Evolutionary conservation across 2,797 vertebrate genomes (phyloP), one percentile per base, ranked within the genome.

Genomic region (Pantherophis vulpinus): DNA sequence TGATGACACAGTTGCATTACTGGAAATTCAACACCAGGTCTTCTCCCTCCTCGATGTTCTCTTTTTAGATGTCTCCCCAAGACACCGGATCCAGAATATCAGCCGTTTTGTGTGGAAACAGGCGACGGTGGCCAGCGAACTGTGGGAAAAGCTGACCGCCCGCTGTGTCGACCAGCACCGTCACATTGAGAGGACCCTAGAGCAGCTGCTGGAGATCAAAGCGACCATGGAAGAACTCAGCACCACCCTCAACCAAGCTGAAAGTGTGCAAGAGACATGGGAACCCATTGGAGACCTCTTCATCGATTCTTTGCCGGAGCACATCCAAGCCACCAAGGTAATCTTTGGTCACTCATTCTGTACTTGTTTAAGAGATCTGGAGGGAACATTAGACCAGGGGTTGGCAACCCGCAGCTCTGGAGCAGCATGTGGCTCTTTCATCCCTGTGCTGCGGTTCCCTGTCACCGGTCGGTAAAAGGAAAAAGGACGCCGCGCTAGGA

Each of bases 71-170:
- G 97, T 98, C 86, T 99, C 99, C 91, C 99, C 99, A 7, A 98
- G 98, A 91, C 98, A 98, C 86, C 97, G 98, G 32, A 98, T 99
- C 96, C 98, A 99, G 95, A 99, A 99, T 93, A 98, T 99, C 95
- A 99, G 99, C 95, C 99, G 99, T 89, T 99, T 99, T 3, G 98
- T 99, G 37, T 99, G 99, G 99, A 99, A 99, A 95, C 99, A 99
- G 97, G 99, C 99, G 0, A 99, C 98, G 0, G 99, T 99, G 96
- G 98, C 99, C 94, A 99, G 99, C 0, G 99, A 99, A 96, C 98
- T 99, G 89, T 99, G 99, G 99, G 99, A 99, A 94, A 99, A 99
- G 96, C 97, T 99, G 96, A 99, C 98, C 0, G 99, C 99, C 0
- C 98, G 99, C 29, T 99, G 99, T 0, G 98, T 99, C 94, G 99